Conservation (phyloP, 2,797 vertebrate genomes). For the Oreochromis mossambicus region DNA sequence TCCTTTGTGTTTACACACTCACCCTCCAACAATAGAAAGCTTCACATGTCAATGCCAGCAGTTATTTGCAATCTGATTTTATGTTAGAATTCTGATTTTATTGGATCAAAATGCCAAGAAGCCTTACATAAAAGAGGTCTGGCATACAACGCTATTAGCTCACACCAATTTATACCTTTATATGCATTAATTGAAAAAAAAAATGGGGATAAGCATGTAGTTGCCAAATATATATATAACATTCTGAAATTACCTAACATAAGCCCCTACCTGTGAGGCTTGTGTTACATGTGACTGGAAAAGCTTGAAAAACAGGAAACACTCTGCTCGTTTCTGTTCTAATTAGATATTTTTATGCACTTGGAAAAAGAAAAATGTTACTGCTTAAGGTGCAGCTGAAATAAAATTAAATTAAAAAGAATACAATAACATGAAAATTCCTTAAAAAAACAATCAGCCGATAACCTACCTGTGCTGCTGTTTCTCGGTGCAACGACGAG, state of each 20-base stretch:
- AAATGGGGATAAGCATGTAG: neutral
- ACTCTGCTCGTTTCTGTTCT: neutral
- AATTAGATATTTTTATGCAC: neutral
- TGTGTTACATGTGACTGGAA: neutral
- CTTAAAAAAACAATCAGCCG: neutral
- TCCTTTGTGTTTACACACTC: neutral
- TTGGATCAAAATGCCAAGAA: neutral
- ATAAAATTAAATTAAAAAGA: neutral
- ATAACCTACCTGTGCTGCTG: slow-evolving; percentile 18
- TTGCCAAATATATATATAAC: neutral
- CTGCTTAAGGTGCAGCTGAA: neutral
- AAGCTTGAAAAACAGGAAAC: neutral
- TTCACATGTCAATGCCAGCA: neutral
- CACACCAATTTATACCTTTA: neutral
- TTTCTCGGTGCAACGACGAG: neutral
- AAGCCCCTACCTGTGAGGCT: neutral
- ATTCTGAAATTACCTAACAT: neutral
- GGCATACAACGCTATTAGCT: neutral
- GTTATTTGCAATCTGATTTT: neutral
- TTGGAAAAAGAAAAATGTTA: neutral
- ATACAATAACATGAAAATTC: neutral
- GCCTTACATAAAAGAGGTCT: neutral
- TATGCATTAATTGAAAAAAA: neutral
- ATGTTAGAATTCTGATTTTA: neutral
- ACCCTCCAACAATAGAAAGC: neutral